These are phyloP conservation scores for Porphyrio hochstetteri DNA, from an alignment of 2,113 vertebrate species.

Conservation along the genomic window DNA sequence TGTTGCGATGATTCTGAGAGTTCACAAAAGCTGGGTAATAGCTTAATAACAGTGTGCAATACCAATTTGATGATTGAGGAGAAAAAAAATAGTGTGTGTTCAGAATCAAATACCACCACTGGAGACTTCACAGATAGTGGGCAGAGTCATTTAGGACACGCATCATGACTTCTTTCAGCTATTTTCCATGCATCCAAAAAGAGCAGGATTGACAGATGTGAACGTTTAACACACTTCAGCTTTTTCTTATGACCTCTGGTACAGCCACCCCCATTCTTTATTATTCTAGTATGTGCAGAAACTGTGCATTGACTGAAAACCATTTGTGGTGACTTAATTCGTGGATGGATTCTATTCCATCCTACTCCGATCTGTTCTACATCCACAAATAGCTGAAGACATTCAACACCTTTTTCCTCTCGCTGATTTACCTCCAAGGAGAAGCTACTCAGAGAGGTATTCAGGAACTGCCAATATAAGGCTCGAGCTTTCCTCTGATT, in stretches of 20 bases:
- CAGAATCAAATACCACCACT: not conserved
- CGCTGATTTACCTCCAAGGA: slow-evolving; percentile 21
- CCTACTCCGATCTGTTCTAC: not conserved
- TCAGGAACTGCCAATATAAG: slow-evolving; percentile 10
- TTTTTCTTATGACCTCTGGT: not conserved
- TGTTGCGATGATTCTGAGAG: not conserved
- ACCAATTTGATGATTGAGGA: not conserved
- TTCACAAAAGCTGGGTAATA: not conserved
- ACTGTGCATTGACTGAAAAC: not conserved
- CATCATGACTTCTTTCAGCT: not conserved
- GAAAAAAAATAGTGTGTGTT: not conserved
- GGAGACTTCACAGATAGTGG: not conserved
- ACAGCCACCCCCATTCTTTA: not conserved
- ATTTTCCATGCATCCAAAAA: not conserved
- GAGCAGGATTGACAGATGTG: not conserved
- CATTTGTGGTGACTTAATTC: not conserved
- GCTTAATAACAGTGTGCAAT: not conserved
- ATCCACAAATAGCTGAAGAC: slow-evolving; percentile 2
- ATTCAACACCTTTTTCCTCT: slow-evolving; percentile 35
- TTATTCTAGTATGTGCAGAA: slow-evolving; percentile 2
- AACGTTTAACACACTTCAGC: not conserved
- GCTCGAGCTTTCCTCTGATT: not conserved
- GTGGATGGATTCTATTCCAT: not conserved
- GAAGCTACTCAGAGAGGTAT: not conserved
- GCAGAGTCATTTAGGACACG: not conserved